phyloP scores from a whole-genome alignment of 2,113 vertebrate species.

The Pachyramphus minor region DNA sequence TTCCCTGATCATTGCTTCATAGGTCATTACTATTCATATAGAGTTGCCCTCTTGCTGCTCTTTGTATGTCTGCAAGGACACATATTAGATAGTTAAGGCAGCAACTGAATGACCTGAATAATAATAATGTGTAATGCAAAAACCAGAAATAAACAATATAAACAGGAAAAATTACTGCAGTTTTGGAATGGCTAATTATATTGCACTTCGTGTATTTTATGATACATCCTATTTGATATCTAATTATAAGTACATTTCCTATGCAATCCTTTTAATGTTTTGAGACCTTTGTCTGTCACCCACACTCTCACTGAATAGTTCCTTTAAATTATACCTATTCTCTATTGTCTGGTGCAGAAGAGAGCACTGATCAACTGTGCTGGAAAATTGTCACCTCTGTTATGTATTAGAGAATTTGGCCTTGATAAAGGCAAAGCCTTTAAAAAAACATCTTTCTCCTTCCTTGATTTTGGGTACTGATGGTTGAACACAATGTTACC shows the following conservation, averaged over 20 bases:
- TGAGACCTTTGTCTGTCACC: neutral
- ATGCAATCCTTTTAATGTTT: neutral
- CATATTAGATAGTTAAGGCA: neutral
- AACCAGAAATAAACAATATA: conserved; percentile 12
- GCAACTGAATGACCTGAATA: neutral
- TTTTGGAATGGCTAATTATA: conserved; percentile 23
- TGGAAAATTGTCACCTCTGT: neutral
- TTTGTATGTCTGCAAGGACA: neutral
- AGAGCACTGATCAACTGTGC: neutral
- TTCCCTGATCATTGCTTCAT: neutral
- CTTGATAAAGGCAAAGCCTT: neutral
- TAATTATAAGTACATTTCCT: conserved; percentile 45
- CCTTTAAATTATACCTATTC: neutral
- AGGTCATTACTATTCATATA: neutral
- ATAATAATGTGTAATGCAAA: neutral
- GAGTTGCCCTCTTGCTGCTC: neutral
- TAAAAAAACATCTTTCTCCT: neutral
- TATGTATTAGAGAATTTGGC: neutral
- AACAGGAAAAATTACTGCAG: conserved; percentile 17
- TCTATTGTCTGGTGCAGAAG: neutral
- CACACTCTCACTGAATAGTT: neutral
- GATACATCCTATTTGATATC: conserved; percentile 22
- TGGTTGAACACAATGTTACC: neutral
- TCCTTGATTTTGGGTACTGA: neutral
- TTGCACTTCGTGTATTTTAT: conserved; percentile 28